Base-by-base conservation (phyloP, 1,140 invertebrate species). In the Camponotus pennsylvanicus region DNA sequence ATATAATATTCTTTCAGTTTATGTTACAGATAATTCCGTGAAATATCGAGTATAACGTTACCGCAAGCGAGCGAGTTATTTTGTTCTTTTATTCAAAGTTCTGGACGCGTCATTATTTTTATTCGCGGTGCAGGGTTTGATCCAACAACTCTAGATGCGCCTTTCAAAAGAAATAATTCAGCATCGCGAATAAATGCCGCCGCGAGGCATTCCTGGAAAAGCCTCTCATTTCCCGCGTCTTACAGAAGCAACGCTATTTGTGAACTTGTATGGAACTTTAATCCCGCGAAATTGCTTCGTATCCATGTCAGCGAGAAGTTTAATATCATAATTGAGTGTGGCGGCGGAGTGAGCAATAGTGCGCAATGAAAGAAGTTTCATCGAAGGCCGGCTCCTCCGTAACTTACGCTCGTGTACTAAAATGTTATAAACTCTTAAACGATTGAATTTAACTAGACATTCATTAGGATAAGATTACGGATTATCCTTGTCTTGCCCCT, bases 201-300 rank as follows among this genome's bases (percentile, higher is more conserved):
- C 18, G 34, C 32, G 15, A 40, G 42, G 79, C 52, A 70, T 42
- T 82, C 42, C n/a, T 42, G 18, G 61, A 15, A 71, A 67, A 76
- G 69, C 75, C 66, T 67, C 59, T 75, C 40, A 42, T 55, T 42
- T 67, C 73, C 79, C 59, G 78, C 80, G 82, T 70, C 49, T 67
- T 61, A 67, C 37, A 57, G n/a, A 45, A 27, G 78, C 11, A 70
- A 57, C 66, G 82, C 76, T 85, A 71, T 79, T 69, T 70, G 49
- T 71, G 55, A 88, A 88, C 69, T 89, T 86, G 71, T 80, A 89
- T 76, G 67, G 83, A 89, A 86, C 88, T 89, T 85, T 89, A 89
- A 89, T 82, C 69, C 37, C 49, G 67, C 49, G 32, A 85, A 78
- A 78, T 85, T 70, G 71, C 37, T 80, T 55, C 75, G 75, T 77